Conservation (phyloP, 1,140 invertebrate species). For the Pseudomyrmex cubaensis region DNA sequence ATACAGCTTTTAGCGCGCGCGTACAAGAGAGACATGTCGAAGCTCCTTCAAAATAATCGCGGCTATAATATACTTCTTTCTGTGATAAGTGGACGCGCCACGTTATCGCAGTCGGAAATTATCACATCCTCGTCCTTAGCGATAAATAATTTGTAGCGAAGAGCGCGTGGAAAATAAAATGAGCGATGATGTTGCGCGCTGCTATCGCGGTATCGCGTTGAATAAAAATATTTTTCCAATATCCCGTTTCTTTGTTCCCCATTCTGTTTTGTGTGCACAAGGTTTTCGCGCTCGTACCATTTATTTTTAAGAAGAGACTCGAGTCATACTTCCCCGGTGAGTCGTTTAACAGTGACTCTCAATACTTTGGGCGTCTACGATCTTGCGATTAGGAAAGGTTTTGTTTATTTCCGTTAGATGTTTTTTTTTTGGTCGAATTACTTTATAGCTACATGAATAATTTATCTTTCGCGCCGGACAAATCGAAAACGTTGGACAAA, state of each 20-base stretch:
- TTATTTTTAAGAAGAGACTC: background rate
- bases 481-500: background rate
- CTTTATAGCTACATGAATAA: too few relatives aligned
- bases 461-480: background rate
- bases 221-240: conserved; percentile 55
- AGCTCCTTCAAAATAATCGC: conserved; percentile 21
- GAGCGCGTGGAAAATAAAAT: conserved; percentile 17
- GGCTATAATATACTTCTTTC: background rate
- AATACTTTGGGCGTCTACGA: background rate
- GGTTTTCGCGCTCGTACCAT: conserved; percentile 1
- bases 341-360: background rate
- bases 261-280: background rate
- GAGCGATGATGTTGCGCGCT: background rate
- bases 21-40: background rate
- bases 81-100: conserved; percentile 5
- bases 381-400: too few relatives aligned
- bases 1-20: background rate
- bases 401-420: too few relatives aligned
- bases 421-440: too few relatives aligned
- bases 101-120: conserved; percentile 41
- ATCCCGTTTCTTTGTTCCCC: conserved; percentile 1
- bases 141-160: conserved; percentile 30
- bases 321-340: background rate
- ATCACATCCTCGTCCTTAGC: conserved; percentile 48
- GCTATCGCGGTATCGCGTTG: conserved; percentile 16